Base-by-base conservation (phyloP, 92 coral and sea anemone genomes). In the Paragorgia papillata region DNA sequence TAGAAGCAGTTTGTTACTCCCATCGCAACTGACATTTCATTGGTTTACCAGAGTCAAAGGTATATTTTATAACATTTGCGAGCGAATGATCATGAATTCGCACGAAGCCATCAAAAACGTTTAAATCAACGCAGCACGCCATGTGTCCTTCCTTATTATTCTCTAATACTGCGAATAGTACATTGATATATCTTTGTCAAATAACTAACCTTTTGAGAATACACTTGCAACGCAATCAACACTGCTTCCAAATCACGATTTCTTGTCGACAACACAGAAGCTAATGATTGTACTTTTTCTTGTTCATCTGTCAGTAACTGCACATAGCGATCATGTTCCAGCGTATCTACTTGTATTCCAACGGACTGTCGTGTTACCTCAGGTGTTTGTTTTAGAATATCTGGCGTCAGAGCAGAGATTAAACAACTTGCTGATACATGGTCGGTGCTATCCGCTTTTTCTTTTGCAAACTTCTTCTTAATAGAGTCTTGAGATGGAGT, bases 311-410 rank as follows among this genome's bases (percentile, higher is more conserved):
- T 85, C 55, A 92, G 79, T 41, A 81, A 83, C 34, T 48, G 74
- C 14, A 62, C 71, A 20, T 79, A 77, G n/a, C 88, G 84, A 64
- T 73, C 88, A 55, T 69, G 56, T 57, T 65, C 82, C 12, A 82
- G 51, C 34, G 84, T 84, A 53, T 91, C 92, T 27, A 86, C 91
- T 87, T 95, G 99, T 54, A 95, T 79, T 44, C 87, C 99, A 1
- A 90, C 90, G 9, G 97, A 88, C 39, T 82, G 89, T 61, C 69
- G 74, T 39, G 76, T 79, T 28, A 85, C 84, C 69, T 86, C 89
- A 7, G 89, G 83, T 9, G 92, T 93, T 62, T 90, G 90, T 18
- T 89, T 91, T 27, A 95, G 80, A 49, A 95, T 85, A 81, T 95
- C 99, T 18, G 99, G 99, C 4, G 96, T 87, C 19, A 37, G 79